These are phyloP conservation scores for Papilio machaon DNA, from an alignment of 1,140 invertebrate species.

Conservation along the genomic window DNA sequence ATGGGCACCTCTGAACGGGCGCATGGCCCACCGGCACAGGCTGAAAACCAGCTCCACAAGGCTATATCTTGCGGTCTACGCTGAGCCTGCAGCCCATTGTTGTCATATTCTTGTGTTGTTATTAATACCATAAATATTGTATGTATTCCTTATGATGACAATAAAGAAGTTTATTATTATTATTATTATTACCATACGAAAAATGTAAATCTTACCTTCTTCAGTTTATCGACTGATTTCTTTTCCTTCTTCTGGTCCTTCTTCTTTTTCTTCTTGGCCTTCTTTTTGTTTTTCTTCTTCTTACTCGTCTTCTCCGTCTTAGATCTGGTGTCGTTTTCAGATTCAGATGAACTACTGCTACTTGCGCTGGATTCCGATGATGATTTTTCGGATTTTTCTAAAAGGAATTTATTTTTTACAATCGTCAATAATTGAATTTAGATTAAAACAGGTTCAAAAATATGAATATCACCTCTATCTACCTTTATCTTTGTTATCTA, in stretches of 20 bases:
- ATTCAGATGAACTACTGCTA: constrained; percentile 64
- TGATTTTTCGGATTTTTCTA: constrained; percentile 54
- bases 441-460: neutral
- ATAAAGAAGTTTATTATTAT: too few species aligned
- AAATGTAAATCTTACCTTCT: constrained; percentile 69
- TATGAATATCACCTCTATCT: neutral
- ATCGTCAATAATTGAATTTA: constrained; percentile 29
- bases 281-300: constrained; percentile 87
- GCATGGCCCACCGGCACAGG: too few species aligned
- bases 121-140: too few species aligned
- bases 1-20: too few species aligned
- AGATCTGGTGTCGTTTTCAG: constrained; percentile 77
- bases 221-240: constrained; percentile 83
- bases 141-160: too few species aligned
- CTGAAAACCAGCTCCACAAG: too few species aligned
- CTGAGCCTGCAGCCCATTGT: too few species aligned
- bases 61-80: too few species aligned
- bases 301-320: constrained; percentile 83
- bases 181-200: too few species aligned
- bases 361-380: constrained; percentile 64
- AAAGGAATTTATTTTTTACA: neutral
- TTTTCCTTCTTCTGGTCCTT: constrained; percentile 81
- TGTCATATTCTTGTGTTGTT: too few species aligned
- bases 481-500: constrained; percentile 72
- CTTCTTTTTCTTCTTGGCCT: constrained; percentile 84